Conservation (phyloP, 2,113 vertebrate species). For the Ciconia maguari region DNA sequence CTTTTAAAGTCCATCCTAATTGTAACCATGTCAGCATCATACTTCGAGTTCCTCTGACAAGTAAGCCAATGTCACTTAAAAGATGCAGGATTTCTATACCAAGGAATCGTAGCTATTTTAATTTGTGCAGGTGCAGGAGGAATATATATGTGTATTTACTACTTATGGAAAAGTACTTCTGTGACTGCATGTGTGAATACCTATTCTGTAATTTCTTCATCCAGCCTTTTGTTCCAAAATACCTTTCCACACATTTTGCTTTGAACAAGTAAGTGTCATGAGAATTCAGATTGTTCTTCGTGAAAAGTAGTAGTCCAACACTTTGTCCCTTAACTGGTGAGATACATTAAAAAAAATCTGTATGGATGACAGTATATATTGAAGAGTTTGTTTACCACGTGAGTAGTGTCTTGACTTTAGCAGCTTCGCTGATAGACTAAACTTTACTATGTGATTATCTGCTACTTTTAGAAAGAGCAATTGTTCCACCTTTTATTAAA, state of each 20-base stretch:
- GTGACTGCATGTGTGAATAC: neutral
- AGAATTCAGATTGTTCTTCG: neutral
- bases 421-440: neutral
- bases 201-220: neutral
- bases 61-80: neutral
- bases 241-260: neutral
- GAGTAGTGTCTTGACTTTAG: neutral
- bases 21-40: neutral
- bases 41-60: neutral
- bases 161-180: neutral
- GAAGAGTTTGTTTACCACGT: neutral
- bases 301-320: neutral
- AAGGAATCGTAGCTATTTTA: neutral
- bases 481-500: neutral
- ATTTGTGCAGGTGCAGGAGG: neutral
- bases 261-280: neutral
- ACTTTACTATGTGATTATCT: neutral
- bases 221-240: neutral
- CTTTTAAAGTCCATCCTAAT: neutral
- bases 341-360: neutral
- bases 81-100: neutral
- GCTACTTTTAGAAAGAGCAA: neutral
- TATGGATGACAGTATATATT: neutral
- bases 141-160: neutral
- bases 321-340: neutral